Base-by-base conservation (phyloP, 2,888 invertebrate species). In the Ptycholaimellus sp. region DNA sequence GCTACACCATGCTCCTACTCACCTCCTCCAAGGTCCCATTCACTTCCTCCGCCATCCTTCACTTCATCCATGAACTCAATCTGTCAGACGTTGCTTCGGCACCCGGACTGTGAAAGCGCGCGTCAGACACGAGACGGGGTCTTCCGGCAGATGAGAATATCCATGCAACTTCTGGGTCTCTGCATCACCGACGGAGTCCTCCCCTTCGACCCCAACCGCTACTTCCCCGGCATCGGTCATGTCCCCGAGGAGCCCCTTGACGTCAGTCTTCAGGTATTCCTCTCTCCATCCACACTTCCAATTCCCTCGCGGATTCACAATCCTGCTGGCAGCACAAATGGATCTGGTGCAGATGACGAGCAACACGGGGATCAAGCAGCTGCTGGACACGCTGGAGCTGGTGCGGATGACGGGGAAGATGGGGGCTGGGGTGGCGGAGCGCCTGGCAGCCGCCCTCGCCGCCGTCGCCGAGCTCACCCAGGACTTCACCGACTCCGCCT, bases 401-500 rank as follows among this genome's bases (percentile, higher is more conserved):
- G 77, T 78, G 39, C 68, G 80, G 46, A 74, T 82, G 59, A 79
- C 81, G 3, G 68, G 74, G 11, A 40, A 49, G 37, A 67, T 74
- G 43, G 70, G 71, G 17, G 66, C 70, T 22, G 65, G 64, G 39
- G 63, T 64, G 42, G 51, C 82, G 52, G 79, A 83, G 53, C 75
- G 80, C 44, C 70, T 93, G 37, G 72, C 78, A 20, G 66, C 73
- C 48, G 79, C 83, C 41, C 69, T 93, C 54, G 81, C 90, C 52
- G 73, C 79, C 45, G 73, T 85, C 41, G 72, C 83, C 44, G 93
- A 96, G 65, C 73, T 85, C 57, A 83, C 83, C 43, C 68, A 69
- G 67, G 90, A 96, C 67, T 96, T 96, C 65, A 96, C 93, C 36
- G 93, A 96, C 67, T 93, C 90, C 46, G 87, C 93, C 45, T 96